Conservation (phyloP, 1,140 invertebrate genomes). For the Lordiphosa clarofinis region DNA sequence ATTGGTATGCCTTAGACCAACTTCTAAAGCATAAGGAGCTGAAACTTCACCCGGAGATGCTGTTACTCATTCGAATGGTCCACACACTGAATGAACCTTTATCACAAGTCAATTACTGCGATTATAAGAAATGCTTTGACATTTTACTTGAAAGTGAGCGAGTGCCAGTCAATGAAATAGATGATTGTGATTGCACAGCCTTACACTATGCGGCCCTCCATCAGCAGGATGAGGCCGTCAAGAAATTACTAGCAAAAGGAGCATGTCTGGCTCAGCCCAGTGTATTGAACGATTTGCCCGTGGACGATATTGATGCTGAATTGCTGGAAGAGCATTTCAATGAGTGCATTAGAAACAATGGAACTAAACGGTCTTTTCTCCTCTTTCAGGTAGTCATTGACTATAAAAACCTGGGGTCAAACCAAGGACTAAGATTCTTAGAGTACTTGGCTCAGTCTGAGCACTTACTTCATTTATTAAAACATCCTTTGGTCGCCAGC, state of each 20-base stretch:
- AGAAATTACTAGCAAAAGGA: conserved; percentile 83
- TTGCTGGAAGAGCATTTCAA: conserved; percentile 85
- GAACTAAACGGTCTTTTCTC: conserved; percentile 81
- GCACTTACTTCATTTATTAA: conserved; percentile 84
- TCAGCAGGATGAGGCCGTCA: conserved; percentile 82
- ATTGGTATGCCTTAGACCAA: conserved; percentile 82
- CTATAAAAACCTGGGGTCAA: conserved; percentile 83
- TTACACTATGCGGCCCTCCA: conserved; percentile 89
- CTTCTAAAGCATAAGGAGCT: conserved; percentile 81
- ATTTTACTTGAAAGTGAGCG: conserved; percentile 80
- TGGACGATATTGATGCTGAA: conserved; percentile 84
- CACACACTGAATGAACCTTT: conserved; percentile 73
- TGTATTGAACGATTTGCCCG: conserved; percentile 83
- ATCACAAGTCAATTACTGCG: conserved; percentile 19
- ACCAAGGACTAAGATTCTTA: conserved; percentile 81
- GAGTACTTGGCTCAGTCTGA: conserved; percentile 84
- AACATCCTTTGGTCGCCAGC: conserved; percentile 88
- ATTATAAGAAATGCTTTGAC: conserved; percentile 81
- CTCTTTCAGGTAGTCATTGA: conserved; percentile 85
- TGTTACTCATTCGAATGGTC: conserved; percentile 81
- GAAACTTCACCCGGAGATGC: conserved; percentile 80
- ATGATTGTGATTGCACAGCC: conserved; percentile 87
- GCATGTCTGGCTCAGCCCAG: conserved; percentile 86
- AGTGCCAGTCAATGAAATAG: conserved; percentile 83
- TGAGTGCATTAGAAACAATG: conserved; percentile 83